Percentiles rank a stretch among this genome's conserved stretches.
Conservation (phyloP, 2,888 invertebrate genomes). For the Amphipoea oculea region DNA sequence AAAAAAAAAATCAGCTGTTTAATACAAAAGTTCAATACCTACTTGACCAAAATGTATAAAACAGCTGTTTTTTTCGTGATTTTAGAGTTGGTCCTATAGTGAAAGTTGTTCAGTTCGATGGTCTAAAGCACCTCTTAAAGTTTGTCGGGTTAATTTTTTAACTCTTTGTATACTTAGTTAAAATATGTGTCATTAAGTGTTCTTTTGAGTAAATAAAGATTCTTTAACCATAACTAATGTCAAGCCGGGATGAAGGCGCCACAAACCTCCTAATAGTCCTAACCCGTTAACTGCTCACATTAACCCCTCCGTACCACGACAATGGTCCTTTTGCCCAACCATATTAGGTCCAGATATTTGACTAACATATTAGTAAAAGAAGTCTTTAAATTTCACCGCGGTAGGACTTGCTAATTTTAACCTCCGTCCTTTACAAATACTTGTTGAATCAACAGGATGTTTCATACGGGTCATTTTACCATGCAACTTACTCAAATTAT, state of each 20-base stretch:
- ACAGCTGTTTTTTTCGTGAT: too few relatives aligned
- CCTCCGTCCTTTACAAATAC: slow-evolving; percentile 85
- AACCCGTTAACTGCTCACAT: slow-evolving; percentile 69
- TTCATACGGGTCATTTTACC: slow-evolving; percentile 64
- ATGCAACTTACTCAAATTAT: slow-evolving; percentile 5
- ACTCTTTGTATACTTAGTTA: too few relatives aligned
- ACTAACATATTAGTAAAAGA: slow-evolving; percentile 58
- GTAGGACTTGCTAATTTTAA: slow-evolving; percentile 87
- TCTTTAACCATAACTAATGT: slow-evolving; percentile 21
- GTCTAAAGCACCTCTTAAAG: too few relatives aligned
- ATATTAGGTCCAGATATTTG: slow-evolving; percentile 66
- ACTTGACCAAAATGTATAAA: too few relatives aligned
- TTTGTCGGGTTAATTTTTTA: too few relatives aligned
- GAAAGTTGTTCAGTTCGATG: too few relatives aligned
- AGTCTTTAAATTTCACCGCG: slow-evolving; percentile 82
- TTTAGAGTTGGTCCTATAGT: too few relatives aligned
- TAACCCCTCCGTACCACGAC: slow-evolving; percentile 53
- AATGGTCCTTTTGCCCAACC: slow-evolving; percentile 60
- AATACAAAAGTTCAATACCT: too few relatives aligned
- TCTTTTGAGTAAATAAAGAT: too few relatives aligned
- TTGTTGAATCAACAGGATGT: slow-evolving; percentile 78
- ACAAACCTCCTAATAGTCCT: slow-evolving; percentile 48
- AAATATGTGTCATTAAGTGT: too few relatives aligned
- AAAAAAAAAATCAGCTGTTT: too few relatives aligned
- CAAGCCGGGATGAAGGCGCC: slow-evolving; percentile 61